A percentile compares a stretch with the other conserved stretches of the same genome.
phyloP scores from a whole-genome alignment of 2,888 invertebrate genomes.

The Polydrusus pterygomalis region DNA sequence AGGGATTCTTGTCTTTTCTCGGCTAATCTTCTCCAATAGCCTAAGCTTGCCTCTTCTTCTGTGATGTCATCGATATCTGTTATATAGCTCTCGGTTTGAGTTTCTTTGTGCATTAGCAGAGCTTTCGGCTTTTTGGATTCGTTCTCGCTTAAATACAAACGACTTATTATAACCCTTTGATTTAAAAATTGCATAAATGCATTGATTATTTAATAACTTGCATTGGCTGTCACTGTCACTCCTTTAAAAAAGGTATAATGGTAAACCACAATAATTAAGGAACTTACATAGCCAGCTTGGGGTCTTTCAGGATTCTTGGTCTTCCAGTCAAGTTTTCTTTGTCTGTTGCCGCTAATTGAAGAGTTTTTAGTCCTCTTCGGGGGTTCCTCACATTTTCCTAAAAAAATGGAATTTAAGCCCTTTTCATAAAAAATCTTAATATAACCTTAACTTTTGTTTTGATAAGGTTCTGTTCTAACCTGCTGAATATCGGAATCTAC shows the following conservation, averaged over 20 bases:
- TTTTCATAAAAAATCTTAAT: constrained; percentile 1
- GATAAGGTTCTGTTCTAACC: constrained; percentile 61
- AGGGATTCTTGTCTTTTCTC: constrained; percentile 83
- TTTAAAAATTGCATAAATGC: too few species aligned
- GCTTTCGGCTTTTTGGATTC: constrained; percentile 69
- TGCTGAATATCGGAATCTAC: constrained; percentile 65
- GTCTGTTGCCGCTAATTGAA: constrained; percentile 82
- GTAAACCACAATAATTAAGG: not conserved
- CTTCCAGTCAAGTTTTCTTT: constrained; percentile 87
- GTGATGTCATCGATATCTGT: constrained; percentile 83
- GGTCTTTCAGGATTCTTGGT: constrained; percentile 66
- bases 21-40: constrained; percentile 85
- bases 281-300: constrained; percentile 33
- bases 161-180: constrained; percentile 13
- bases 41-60: constrained; percentile 80
- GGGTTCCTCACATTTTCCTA: constrained; percentile 77
- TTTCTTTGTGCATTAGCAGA: constrained; percentile 74
- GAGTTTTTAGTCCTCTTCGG: constrained; percentile 82
- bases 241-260: too few species aligned
- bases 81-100: constrained; percentile 76
- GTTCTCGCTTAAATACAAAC: constrained; percentile 41
- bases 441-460: constrained; percentile 14
- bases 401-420: constrained; percentile 50
- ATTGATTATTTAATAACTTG: too few species aligned
- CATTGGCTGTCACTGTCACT: too few species aligned